A percentile compares a stretch with the other conserved stretches of the same genome.
phyloP scores from a whole-genome alignment of 2,888 invertebrate genomes.

The Parnassius smintheus region DNA sequence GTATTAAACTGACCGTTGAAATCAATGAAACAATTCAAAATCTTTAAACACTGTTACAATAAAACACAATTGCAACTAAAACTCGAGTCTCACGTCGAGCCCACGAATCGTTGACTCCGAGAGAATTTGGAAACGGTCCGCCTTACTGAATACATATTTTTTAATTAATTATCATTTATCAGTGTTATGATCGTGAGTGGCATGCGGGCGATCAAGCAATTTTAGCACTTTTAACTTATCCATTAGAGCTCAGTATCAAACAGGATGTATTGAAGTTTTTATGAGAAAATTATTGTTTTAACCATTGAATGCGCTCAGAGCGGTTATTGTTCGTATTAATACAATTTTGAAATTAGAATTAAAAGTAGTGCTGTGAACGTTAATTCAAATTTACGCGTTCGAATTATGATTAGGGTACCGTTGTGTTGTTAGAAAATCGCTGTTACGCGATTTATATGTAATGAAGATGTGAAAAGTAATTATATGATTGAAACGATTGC shows the following conservation, averaged over 20 bases:
- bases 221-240: constrained; percentile 37
- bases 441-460: constrained; percentile 4
- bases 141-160: constrained; percentile 67
- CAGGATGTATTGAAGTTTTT: constrained; percentile 43
- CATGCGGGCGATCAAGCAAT: constrained; percentile 32
- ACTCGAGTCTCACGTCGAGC: constrained; percentile 31
- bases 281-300: constrained; percentile 71
- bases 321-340: constrained; percentile 66
- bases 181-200: constrained; percentile 39
- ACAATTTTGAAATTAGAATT: constrained; percentile 71
- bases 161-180: constrained; percentile 74
- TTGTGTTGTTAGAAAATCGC: constrained; percentile 17
- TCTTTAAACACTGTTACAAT: constrained; percentile 2
- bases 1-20: neutral
- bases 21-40: constrained; percentile 13
- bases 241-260: constrained; percentile 41
- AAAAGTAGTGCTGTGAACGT: constrained; percentile 61
- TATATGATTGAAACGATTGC: neutral
- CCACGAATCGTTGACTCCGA: constrained; percentile 66
- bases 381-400: constrained; percentile 66
- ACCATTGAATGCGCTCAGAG: constrained; percentile 63
- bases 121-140: constrained; percentile 67
- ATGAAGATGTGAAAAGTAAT: neutral
- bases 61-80: constrained; percentile 20
- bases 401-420: constrained; percentile 57